Percentiles rank a stretch among this genome's conserved stretches.
phyloP scores from a whole-genome alignment of 2,888 invertebrate species.

The Limnephilus rhombicus region DNA sequence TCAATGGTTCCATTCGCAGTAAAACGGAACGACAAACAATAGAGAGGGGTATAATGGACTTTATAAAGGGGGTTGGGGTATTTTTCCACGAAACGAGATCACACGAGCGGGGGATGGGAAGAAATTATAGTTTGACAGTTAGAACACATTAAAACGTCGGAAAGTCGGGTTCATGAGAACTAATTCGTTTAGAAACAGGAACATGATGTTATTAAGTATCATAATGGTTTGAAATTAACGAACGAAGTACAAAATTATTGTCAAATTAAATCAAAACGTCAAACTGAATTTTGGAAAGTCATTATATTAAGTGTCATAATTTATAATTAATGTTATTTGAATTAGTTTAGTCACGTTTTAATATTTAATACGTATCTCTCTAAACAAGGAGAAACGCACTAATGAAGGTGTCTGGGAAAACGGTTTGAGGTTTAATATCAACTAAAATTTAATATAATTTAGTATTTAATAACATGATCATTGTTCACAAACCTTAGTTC shows the following conservation, averaged over 20 bases:
- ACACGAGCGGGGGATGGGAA: not conserved
- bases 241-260: not conserved
- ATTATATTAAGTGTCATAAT: not conserved
- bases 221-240: not conserved
- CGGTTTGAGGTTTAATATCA: too few species aligned
- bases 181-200: not conserved
- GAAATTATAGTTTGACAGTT: conserved; percentile 1
- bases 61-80: not conserved
- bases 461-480: too few species aligned
- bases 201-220: not conserved
- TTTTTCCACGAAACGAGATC: not conserved
- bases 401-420: too few species aligned
- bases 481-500: too few species aligned
- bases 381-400: too few species aligned
- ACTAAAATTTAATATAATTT: too few species aligned
- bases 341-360: too few species aligned
- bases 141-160: not conserved
- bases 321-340: not conserved
- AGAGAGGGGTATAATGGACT: not conserved
- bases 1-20: not conserved
- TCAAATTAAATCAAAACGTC: not conserved
- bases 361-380: too few species aligned
- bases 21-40: not conserved
- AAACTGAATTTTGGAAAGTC: not conserved
- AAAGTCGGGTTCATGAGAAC: not conserved